These are phyloP conservation scores for Octodonta nipae DNA, from an alignment of 2,888 invertebrate species.

Conservation along the genomic window DNA sequence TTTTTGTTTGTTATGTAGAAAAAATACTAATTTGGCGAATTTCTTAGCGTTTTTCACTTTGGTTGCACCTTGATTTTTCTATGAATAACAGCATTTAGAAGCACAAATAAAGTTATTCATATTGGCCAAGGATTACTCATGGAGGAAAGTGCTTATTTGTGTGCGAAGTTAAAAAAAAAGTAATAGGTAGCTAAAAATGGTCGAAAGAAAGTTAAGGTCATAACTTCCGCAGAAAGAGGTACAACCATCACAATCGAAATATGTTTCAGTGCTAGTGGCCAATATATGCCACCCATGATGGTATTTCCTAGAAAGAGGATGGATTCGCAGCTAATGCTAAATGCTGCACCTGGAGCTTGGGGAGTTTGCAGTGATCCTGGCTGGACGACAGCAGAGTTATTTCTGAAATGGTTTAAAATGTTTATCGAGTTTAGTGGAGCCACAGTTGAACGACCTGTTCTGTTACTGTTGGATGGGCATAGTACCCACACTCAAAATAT, in stretches of 20 bases:
- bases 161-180: no score
- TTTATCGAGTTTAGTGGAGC: slow-evolving; percentile 7
- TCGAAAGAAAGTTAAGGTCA: slow-evolving; percentile 3
- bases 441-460: slow-evolving; percentile 2
- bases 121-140: no score
- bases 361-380: slow-evolving; percentile 6
- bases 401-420: slow-evolving; percentile 1
- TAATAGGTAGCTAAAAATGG: no score
- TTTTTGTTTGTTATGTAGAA: no score
- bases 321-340: slow-evolving; percentile 15
- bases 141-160: no score
- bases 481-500: background rate
- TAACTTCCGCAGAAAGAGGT: slow-evolving; percentile 4
- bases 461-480: slow-evolving; percentile 8
- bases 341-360: slow-evolving; percentile 14
- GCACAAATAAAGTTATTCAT: no score
- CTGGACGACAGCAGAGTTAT: slow-evolving; percentile 6
- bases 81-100: no score
- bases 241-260: slow-evolving; percentile 4
- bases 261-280: slow-evolving; percentile 5
- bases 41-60: no score
- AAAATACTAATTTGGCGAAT: no score
- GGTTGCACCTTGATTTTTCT: no score
- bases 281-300: slow-evolving; percentile 11
- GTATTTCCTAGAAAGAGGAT: slow-evolving; percentile 6